Base-by-base conservation (phyloP, 2,888 invertebrate genomes). In the Lutraria lutraria region DNA sequence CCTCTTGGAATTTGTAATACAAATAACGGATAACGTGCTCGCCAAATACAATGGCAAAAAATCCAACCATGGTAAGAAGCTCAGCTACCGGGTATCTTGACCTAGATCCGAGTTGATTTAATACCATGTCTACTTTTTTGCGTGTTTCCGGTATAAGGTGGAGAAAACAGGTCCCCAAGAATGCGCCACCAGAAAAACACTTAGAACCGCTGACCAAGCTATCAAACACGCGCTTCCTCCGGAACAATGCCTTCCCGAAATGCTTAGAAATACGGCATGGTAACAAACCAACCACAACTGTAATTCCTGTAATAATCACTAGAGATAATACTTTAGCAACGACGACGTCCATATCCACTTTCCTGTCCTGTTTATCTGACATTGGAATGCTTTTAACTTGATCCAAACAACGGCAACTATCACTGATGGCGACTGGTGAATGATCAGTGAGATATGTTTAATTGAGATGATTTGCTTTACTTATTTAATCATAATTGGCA, bases 91-190 rank as follows among this genome's bases (percentile, higher is more conserved):
- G 94, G 86, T 95, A 95, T 76, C 93, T 93, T 13, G 95, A 95
- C 86, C 91, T 91, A 12, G 95, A 95, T 16, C 94, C 94, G 79
- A 95, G 88, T 83, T 95, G 94, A 34, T 92, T 84, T 89, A 95
- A 92, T 16, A 95, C 93, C 19, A 93, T 93, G 31, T 93, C 93
- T 16, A 95, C 94, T 85, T 95, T 95, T 25, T 92, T 92, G 25
- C 95, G 88, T 0, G 95, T 95, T 89, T 95, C 95, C 19, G 95
- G 95, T 76, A 95, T 93, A 19, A 95, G 88, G 85, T 95, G 95
- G 21, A 95, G 90, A 88, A 95, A 95, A 86, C 95, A 95, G 0
- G 95, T 95, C 34, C 95, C 95, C 21, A 95, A 91, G 86, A 95
- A 94, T 82, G 95, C 93, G 13, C 95, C 95, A 63, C 94, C 95